Percentiles rank a stretch among this genome's conserved stretches.
Conservation (phyloP, 92 coral and sea anemone genomes). For the Paragorgia papillata region DNA sequence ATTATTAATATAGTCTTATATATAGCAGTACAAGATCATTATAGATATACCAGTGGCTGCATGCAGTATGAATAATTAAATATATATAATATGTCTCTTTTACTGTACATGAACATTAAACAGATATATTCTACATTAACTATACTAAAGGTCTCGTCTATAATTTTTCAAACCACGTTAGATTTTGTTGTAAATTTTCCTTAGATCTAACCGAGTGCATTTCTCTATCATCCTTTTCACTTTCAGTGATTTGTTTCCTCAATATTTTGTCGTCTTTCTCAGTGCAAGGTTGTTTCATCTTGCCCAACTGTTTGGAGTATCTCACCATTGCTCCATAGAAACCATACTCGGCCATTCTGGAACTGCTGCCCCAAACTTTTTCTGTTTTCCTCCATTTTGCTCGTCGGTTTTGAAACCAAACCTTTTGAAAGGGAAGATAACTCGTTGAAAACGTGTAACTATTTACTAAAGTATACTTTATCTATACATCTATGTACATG, state of each 20-base stretch:
- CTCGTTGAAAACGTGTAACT: neutral
- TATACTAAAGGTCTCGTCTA: too few species aligned
- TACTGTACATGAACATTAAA: too few species aligned
- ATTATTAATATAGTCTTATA: too few species aligned
- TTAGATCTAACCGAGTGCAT: neutral
- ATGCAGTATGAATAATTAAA: too few species aligned
- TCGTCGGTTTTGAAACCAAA: conserved; percentile 98
- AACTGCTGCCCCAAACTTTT: conserved; percentile 98
- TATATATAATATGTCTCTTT: too few species aligned
- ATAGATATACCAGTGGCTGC: too few species aligned
- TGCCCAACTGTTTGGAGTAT: conserved; percentile 63
- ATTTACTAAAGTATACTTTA: too few species aligned
- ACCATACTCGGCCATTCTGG: conserved; percentile 98
- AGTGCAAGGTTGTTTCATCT: conserved; percentile 24
- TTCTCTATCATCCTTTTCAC: neutral
- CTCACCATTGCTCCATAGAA: conserved; percentile 99
- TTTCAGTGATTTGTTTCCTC: neutral
- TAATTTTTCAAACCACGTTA: neutral
- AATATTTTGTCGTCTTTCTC: neutral
- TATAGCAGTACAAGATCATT: too few species aligned
- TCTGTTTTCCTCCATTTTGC: conserved; percentile 99
- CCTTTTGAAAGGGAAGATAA: conserved; percentile 51
- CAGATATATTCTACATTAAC: too few species aligned
- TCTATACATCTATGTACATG: too few species aligned
- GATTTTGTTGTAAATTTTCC: neutral